Evolutionary conservation across 2,113 vertebrate species (phyloP), one percentile per base, ranked within the genome.

Genomic region (Menura novaehollandiae): DNA sequence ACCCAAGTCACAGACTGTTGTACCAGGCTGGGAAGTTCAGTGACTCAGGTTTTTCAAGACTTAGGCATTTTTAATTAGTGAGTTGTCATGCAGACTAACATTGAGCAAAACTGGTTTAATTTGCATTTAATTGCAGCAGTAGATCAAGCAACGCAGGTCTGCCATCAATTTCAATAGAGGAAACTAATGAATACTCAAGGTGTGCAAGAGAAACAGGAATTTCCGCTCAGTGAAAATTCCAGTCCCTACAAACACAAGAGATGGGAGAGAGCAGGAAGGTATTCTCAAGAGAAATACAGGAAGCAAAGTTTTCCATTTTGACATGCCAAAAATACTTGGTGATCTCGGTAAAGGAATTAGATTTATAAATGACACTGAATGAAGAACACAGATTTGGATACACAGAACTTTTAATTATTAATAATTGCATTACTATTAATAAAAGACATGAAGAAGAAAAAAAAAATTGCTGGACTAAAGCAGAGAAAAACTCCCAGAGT

Each of bases 131-230:
- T 94, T 95, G 90, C 85, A 89, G 84, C 69, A 79, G 94, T 79
- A 96, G 94, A 97, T 97, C 94, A 96, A 95, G 94, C 91, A 89
- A 58, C 89, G 51, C 94, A 91, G 89, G 94, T 96, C 89, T 96
- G 91, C 91, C 94, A 95, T 82, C 28, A 46, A 51, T 94, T 96
- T 96, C 91, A 93, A 18, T 76, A 77, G 81, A 30, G 53, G 46
- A 95, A 95, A 69, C 74, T 96, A 85, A 96, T 94, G 95, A 96
- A 96, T 91, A 89, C 58, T 62, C 58, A 87, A 93, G 67, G 67
- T 93, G 53, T 91, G 62, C 6, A 37, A 96, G 84, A 91, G 89
- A 96, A 96, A 95, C 93, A 95, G 78, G 95, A 97, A 90, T 96
- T 95, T 96, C 94, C 96, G 95, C 89, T 95, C 75, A 94, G 77